Base-by-base conservation (phyloP, 2,113 vertebrate species). In the Bothrops jararaca region DNA sequence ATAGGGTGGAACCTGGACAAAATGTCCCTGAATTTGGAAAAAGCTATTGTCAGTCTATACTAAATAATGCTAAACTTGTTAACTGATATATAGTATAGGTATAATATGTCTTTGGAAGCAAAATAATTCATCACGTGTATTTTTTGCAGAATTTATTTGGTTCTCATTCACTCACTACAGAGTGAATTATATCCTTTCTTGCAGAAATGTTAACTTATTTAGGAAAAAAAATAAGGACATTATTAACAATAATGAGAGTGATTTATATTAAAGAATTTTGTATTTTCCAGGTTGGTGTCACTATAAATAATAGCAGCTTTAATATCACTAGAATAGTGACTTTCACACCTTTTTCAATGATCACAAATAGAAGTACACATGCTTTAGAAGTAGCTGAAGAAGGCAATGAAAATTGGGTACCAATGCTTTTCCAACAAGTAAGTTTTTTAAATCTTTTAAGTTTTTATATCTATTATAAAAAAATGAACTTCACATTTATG, bases 281-380 rank as follows among this genome's bases (percentile, higher is more conserved):
- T 93, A 4, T 91, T 93, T 94, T 57, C 34, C 90, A 99, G 99
- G 98, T 99, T 1, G 99, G 99, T 86, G 97, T 99, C 95, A 99
- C 98, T 95, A 99, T 99, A 86, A 97, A 99, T 89, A 97, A 98
- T 13, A 99, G 98, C 97, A 99, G 98, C 96, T 99, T 99, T 97
- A 99, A 99, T 94, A 97, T 99, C 96, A 99, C 99, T 3, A 99
- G 99, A 95, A 98, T 99, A 93, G 99, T 99, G 94, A 99, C 98
- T 89, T 99, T 99, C 95, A 98, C 99, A 90, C 99, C 99, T 0
- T 99, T 99, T 97, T 99, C 98, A 96, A 98, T 98, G 98, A 97
- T 99, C 96, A 98, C 99, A 94, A 99, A 99, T 96, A 98, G 98
- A 97, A 99, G 99, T 94, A 98, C 98, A 93, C 98, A 98, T 88